Conservation (phyloP, 1,140 invertebrate species). For the Drosophila pseudoobscura region DNA sequence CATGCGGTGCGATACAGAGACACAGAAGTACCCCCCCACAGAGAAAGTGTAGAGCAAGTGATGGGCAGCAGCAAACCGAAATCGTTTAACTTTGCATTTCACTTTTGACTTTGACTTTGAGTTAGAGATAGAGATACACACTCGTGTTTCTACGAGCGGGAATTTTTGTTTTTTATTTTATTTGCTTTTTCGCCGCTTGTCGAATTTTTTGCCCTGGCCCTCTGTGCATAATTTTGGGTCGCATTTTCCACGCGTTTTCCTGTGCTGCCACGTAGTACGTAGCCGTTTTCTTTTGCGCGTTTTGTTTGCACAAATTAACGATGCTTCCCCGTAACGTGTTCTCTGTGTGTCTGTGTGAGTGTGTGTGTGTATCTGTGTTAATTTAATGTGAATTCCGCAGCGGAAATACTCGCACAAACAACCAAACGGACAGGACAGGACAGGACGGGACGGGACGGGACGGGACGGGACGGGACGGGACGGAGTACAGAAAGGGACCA, state of each 20-base stretch:
- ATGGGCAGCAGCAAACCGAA: conserved; percentile 7
- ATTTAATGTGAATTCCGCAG: conserved; percentile 78
- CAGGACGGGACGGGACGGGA: conserved; percentile 13
- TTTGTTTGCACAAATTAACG: conserved; percentile 80
- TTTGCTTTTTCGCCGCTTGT: conserved; percentile 44
- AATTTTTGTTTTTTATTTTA: conserved; percentile 14
- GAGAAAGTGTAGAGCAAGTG: too few relatives aligned
- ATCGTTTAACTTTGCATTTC: conserved; percentile 58
- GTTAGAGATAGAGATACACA: conserved; percentile 8
- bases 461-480: not conserved
- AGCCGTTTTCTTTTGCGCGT: conserved; percentile 28
- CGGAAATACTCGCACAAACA: conserved; percentile 66
- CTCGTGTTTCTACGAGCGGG: conserved; percentile 14
- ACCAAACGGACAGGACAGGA: conserved; percentile 33
- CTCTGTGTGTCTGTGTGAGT: conserved; percentile 15
- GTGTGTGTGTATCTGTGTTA: conserved; percentile 55
- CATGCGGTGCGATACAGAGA: too few relatives aligned
- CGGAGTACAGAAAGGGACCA: not conserved
- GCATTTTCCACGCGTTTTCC: conserved; percentile 8
- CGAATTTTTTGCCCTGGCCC: conserved; percentile 34
- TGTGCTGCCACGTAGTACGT: conserved; percentile 19
- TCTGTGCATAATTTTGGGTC: conserved; percentile 44
- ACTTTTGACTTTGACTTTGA: conserved; percentile 60
- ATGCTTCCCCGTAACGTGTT: conserved; percentile 58
- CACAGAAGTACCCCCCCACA: too few relatives aligned